Base-by-base conservation (phyloP, 2,797 vertebrate species). In the Eulemur mongoz region DNA sequence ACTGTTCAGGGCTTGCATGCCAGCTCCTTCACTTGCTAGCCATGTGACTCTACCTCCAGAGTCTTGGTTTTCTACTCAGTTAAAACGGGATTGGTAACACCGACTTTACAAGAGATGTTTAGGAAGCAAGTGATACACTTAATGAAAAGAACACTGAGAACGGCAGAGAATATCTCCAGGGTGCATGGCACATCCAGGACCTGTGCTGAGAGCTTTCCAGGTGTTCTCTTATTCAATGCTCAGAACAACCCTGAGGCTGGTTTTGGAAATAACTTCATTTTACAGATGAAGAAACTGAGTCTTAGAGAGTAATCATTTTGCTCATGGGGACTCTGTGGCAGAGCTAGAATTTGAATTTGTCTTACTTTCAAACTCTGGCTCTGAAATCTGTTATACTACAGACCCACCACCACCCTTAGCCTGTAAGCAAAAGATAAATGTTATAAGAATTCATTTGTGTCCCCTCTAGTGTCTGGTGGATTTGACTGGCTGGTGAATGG, bases 261-360 rank as follows among this genome's bases (percentile, higher is more conserved):
- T 67, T 91, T 90, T 50, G 80, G 85, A 20, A 85, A 88, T 30
- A 72, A 82, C 30, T 67, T 80, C 27, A 6, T 23, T 89, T 72
- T 65, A 76, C 70, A 72, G 32, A 23, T 0, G 22, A 23, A 63
- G 86, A 96, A 70, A 93, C n/a, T 25, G 82, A 86, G 73, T 82
- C 65, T 82, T 43, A 59, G 35, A 67, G 54, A 40, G 30, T 48
- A 43, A 9, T n/a, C 32, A 20, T 54, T 72, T 67, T 54, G 79
- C 52, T 65, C 25, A 43, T 0, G 59, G 79, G 40, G 63, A 72
- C 22, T 63, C 63, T 12, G 90, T 8, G 84, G 72, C 78, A 40
- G n/a, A 52, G 35, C 40, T 57, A 50, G 67, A 54, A 88, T 67
- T 30, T 45, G 82, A 72, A 59, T 67, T 69, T 5, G 0, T 72